Conservation (phyloP, 2,113 vertebrate genomes). For the Pleuronectes platessa region DNA sequence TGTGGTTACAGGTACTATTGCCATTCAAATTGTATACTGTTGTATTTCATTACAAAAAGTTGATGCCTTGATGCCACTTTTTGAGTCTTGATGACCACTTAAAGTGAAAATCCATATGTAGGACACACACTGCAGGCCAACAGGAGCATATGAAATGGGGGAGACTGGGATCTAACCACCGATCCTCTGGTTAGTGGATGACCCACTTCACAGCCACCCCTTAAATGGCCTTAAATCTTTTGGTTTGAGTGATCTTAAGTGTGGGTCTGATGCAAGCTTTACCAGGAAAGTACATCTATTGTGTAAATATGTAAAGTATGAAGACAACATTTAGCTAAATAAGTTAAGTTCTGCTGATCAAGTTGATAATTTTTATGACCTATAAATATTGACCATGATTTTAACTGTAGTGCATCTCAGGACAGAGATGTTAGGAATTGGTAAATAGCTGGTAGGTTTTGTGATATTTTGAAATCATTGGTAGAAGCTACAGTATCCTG, state of each 20-base stretch:
- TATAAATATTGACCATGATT: not conserved
- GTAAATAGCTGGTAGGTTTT: not conserved
- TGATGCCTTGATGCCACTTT: not conserved
- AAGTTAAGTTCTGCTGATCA: not conserved
- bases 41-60: not conserved
- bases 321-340: not conserved
- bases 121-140: too few relatives aligned
- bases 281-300: not conserved
- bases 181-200: too few relatives aligned
- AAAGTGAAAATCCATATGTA: too few relatives aligned
- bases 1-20: conserved; percentile 66
- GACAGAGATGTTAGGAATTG: not conserved
- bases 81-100: too few relatives aligned
- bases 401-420: not conserved
- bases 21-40: not conserved
- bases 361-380: not conserved
- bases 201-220: too few relatives aligned
- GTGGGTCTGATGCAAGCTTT: not conserved
- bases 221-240: not conserved
- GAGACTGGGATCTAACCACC: too few relatives aligned
- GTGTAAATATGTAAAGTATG: not conserved
- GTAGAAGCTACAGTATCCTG: not conserved
- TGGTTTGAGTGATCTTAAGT: not conserved
- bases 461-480: not conserved
- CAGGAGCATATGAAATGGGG: too few relatives aligned